These are phyloP conservation scores for Ecliptopera silaceata DNA, from an alignment of 2,888 invertebrate species.

Conservation along the genomic window DNA sequence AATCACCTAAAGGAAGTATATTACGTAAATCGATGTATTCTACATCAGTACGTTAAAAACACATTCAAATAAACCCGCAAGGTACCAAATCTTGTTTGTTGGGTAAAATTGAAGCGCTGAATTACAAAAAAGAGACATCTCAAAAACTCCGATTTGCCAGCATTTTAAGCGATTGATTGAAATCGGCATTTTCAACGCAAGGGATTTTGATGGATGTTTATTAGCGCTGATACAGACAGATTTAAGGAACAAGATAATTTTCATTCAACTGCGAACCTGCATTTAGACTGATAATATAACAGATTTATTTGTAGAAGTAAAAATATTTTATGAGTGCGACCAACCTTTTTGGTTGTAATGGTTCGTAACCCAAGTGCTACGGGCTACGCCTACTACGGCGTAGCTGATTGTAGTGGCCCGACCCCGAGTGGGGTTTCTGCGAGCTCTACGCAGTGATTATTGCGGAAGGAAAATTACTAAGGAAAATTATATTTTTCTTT, in stretches of 20 bases:
- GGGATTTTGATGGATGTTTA: slow-evolving; percentile 47
- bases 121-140: slow-evolving; percentile 34
- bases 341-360: slow-evolving; percentile 48
- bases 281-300: not conserved
- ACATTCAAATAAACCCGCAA: slow-evolving; percentile 4
- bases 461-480: not conserved
- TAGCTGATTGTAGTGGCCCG: slow-evolving; percentile 40
- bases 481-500: not conserved
- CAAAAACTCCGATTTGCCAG: slow-evolving; percentile 51
- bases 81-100: slow-evolving; percentile 18
- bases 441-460: slow-evolving; percentile 25
- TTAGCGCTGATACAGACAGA: slow-evolving; percentile 38
- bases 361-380: slow-evolving; percentile 54
- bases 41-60: slow-evolving; percentile 2
- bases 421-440: slow-evolving; percentile 41
- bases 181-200: slow-evolving; percentile 46
- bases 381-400: slow-evolving; percentile 44
- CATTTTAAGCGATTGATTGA: slow-evolving; percentile 57
- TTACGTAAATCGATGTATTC: slow-evolving; percentile 3
- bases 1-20: not conserved
- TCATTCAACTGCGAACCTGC: too few relatives aligned
- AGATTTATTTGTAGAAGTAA: slow-evolving; percentile 7
- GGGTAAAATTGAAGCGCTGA: slow-evolving; percentile 26
- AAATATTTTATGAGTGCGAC: slow-evolving; percentile 15
- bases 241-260: not conserved